phyloP scores from a whole-genome alignment of 2,888 invertebrate genomes.

The Spicauda simplicius region DNA sequence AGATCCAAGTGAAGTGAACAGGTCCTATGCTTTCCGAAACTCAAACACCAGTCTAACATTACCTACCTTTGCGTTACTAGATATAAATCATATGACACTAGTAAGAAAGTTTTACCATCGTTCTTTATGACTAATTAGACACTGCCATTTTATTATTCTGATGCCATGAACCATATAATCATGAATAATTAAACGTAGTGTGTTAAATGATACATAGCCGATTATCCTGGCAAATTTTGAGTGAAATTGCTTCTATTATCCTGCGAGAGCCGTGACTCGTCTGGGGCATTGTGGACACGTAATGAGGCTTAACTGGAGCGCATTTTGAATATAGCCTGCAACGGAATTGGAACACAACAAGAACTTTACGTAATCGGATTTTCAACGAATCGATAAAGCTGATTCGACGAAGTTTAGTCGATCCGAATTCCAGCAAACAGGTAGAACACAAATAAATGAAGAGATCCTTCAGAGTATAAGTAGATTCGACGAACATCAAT shows the following conservation, averaged over 20 bases:
- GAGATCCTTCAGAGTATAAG: too few relatives aligned
- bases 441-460: background rate
- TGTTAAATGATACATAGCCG: background rate
- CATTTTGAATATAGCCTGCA: slow-evolving; percentile 1
- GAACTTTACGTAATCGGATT: background rate
- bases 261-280: background rate
- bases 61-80: too few relatives aligned
- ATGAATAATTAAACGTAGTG: too few relatives aligned
- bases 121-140: too few relatives aligned
- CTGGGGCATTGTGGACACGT: background rate
- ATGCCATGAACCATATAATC: too few relatives aligned
- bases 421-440: background rate
- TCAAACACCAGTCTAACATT: too few relatives aligned
- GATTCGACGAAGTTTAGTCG: background rate
- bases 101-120: too few relatives aligned
- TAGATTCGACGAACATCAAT: too few relatives aligned
- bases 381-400: background rate
- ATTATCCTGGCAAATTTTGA: background rate
- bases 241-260: background rate
- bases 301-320: slow-evolving; percentile 1
- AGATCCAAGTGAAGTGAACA: too few relatives aligned
- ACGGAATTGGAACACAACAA: background rate
- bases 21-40: too few relatives aligned
- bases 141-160: too few relatives aligned
- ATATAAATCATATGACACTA: too few relatives aligned